Percentiles rank a stretch among this genome's conserved stretches.
Evolutionary conservation across 2,888 invertebrate genomes (phyloP).

Genomic region (Caradrina clavipalpis): DNA sequence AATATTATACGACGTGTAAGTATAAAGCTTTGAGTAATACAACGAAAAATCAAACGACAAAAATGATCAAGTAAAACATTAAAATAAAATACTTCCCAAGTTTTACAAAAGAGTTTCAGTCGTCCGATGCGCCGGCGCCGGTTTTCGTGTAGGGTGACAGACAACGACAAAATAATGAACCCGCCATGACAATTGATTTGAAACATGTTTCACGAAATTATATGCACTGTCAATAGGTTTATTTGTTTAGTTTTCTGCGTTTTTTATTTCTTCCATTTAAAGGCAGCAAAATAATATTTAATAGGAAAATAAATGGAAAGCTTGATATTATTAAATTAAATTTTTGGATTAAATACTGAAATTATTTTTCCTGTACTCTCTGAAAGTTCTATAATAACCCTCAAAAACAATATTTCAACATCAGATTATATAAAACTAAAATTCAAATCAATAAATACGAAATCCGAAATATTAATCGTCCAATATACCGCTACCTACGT

Average conservation of each 20-base stretch:
- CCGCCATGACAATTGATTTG: conserved; percentile 58
- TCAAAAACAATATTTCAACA: not conserved
- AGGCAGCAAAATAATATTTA: too few relatives aligned
- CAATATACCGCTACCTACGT: not conserved
- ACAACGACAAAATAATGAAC: conserved; percentile 53
- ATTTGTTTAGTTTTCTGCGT: not conserved
- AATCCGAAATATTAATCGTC: conserved; percentile 13
- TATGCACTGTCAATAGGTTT: conserved; percentile 47
- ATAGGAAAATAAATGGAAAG: too few relatives aligned
- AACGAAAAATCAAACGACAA: too few relatives aligned
- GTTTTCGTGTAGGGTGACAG: conserved; percentile 35
- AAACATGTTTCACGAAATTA: conserved; percentile 45
- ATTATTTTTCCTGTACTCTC: not conserved
- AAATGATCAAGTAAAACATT: not conserved
- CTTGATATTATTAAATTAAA: not conserved
- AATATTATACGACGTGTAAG: too few relatives aligned
- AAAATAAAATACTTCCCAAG: conserved; percentile 10
- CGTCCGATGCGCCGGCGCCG: conserved; percentile 52
- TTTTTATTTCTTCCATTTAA: too few relatives aligned
- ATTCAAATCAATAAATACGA: conserved; percentile 12
- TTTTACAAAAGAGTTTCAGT: conserved; percentile 42
- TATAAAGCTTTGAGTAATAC: too few relatives aligned
- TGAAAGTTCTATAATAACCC: not conserved
- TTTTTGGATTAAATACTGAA: not conserved
- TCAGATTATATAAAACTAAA: conserved; percentile 14